Evolutionary conservation across 1,140 invertebrate species (phyloP).

Genomic region (Drosophila carrolli): DNA sequence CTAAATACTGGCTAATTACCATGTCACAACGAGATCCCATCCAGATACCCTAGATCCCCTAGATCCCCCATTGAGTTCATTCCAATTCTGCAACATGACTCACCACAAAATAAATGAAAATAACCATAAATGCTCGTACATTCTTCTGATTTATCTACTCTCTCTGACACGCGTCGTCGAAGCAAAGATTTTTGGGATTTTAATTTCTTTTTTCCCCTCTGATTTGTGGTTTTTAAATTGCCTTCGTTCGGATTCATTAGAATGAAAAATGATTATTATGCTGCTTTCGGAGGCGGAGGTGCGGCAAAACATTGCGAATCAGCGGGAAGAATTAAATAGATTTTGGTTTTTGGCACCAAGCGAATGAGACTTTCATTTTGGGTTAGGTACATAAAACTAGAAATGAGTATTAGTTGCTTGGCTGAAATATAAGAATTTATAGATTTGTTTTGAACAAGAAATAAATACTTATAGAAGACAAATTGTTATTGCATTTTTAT

Average conservation of each 20-base stretch:
- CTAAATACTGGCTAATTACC: slow-evolving; percentile 34
- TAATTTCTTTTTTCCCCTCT: slow-evolving; percentile 24
- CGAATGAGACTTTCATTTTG: slow-evolving; percentile 21
- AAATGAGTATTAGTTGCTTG: background rate
- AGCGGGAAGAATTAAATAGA: slow-evolving; percentile 54
- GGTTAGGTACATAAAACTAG: background rate
- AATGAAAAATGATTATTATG: slow-evolving; percentile 64
- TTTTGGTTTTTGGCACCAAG: slow-evolving; percentile 33
- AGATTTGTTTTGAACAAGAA: background rate
- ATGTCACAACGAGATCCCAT: slow-evolving; percentile 8
- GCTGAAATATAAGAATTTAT: background rate
- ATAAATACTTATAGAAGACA: background rate
- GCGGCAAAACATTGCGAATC: slow-evolving; percentile 42
- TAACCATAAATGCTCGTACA: background rate
- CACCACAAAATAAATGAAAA: slow-evolving; percentile 30
- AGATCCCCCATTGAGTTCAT: slow-evolving; percentile 34
- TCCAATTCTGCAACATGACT: slow-evolving; percentile 42
- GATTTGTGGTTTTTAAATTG: slow-evolving; percentile 80
- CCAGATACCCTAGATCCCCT: background rate
- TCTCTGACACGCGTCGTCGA: slow-evolving; percentile 35
- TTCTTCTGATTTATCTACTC: slow-evolving; percentile 32
- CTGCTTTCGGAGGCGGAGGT: slow-evolving; percentile 39
- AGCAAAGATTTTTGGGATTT: slow-evolving; percentile 35
- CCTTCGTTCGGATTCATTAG: slow-evolving; percentile 32
- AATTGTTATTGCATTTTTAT: too few relatives aligned